phyloP scores from a whole-genome alignment of 2,888 invertebrate genomes.

The Ectropis crepuscularia region DNA sequence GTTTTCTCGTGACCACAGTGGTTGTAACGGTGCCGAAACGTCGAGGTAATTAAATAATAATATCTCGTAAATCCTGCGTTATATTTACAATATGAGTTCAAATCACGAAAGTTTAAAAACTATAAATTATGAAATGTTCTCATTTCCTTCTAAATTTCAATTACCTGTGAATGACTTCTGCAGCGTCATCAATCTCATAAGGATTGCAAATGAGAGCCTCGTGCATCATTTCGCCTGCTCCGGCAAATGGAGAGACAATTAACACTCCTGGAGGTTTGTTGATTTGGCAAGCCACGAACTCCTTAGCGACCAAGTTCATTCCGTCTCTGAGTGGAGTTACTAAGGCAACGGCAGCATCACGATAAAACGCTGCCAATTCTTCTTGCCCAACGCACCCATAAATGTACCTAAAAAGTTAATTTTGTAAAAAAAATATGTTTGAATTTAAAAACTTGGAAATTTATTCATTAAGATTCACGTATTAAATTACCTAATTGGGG shows the following conservation, averaged over 20 bases:
- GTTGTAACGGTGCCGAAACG: no score
- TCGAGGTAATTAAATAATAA: no score
- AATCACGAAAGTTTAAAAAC: no score
- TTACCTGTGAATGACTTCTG: slow-evolving; percentile 92
- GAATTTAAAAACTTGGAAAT: background rate
- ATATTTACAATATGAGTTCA: no score
- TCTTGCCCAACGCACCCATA: slow-evolving; percentile 95
- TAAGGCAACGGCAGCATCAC: slow-evolving; percentile 93
- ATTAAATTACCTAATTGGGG: slow-evolving; percentile 88
- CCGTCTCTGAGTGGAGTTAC: slow-evolving; percentile 95
- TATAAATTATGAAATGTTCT: no score
- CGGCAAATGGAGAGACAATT: slow-evolving; percentile 95
- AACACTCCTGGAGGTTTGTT: slow-evolving; percentile 93
- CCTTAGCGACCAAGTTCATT: slow-evolving; percentile 97
- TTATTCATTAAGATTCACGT: background rate
- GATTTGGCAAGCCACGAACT: slow-evolving; percentile 96
- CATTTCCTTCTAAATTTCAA: no score
- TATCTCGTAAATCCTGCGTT: no score
- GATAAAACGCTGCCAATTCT: slow-evolving; percentile 93
- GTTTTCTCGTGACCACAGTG: no score
- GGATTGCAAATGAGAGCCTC: slow-evolving; percentile 96
- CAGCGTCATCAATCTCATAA: slow-evolving; percentile 94
- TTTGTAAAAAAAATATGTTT: background rate
- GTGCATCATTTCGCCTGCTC: slow-evolving; percentile 97
- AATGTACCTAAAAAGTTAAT: slow-evolving; percentile 85